A percentile compares a stretch with the other conserved stretches of the same genome.
phyloP scores from a whole-genome alignment of 2,888 invertebrate genomes.

The Timandra comae region DNA sequence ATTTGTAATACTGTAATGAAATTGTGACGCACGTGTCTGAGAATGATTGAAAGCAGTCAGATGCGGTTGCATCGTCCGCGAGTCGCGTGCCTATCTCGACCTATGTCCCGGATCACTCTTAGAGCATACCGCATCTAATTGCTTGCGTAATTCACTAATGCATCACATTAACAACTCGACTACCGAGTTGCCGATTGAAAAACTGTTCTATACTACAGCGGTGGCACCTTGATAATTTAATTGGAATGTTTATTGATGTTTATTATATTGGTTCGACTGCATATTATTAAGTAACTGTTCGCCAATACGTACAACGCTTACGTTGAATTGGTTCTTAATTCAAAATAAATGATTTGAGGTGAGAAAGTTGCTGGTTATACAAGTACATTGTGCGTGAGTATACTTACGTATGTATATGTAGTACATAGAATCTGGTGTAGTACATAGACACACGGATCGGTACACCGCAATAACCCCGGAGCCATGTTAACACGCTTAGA shows the following conservation, averaged over 20 bases:
- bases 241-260: conserved; percentile 31
- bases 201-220: conserved; percentile 24
- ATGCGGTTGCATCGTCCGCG: conserved; percentile 45
- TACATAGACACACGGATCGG: conserved; percentile 41
- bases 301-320: too few species aligned
- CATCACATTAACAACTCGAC: conserved; percentile 27
- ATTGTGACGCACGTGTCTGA: conserved; percentile 30
- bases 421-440: conserved; percentile 24
- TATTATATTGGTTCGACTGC: conserved; percentile 26
- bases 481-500: conserved; percentile 67
- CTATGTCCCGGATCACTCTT: conserved; percentile 52
- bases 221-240: conserved; percentile 24
- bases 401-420: conserved; percentile 16
- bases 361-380: too few species aligned
- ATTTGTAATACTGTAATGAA: conserved; percentile 21
- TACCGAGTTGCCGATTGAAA: conserved; percentile 10
- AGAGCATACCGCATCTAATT: conserved; percentile 64
- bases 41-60: conserved; percentile 62
- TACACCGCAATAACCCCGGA: conserved; percentile 59
- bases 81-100: conserved; percentile 44
- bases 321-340: too few species aligned
- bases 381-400: background rate
- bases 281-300: too few species aligned
- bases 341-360: conserved; percentile 22
- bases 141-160: conserved; percentile 56